These are phyloP conservation scores for Alouatta palliata DNA, from an alignment of 2,113 vertebrate genomes.

Conservation along the genomic window DNA sequence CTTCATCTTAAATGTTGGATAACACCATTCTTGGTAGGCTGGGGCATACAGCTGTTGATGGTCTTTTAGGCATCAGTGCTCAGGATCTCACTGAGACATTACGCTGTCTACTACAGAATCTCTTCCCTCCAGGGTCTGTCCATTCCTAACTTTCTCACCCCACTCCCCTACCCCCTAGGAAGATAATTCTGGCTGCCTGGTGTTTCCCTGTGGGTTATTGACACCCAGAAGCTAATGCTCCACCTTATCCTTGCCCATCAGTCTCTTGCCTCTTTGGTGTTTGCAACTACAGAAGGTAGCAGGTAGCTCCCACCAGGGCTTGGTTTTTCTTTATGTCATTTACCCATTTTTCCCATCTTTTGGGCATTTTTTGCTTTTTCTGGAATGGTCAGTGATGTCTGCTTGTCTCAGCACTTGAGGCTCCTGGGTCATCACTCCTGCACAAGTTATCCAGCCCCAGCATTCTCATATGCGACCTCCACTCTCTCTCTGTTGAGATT, in stretches of 20 bases:
- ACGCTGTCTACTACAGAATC: neutral
- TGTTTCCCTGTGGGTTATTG: neutral
- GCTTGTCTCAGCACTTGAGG: neutral
- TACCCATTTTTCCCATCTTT: neutral
- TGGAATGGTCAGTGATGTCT: neutral
- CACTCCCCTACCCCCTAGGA: rapidly evolving
- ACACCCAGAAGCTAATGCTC: neutral
- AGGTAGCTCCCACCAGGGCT: neutral
- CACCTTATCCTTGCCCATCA: neutral
- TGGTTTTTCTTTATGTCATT: neutral
- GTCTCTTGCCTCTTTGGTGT: neutral
- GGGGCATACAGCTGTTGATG: neutral
- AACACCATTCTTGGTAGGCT: neutral
- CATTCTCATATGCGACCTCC: neutral
- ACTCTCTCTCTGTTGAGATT: neutral
- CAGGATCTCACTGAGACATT: neutral
- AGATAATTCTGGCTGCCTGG: neutral
- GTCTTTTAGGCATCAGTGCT: neutral
- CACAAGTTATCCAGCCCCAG: too few relatives aligned
- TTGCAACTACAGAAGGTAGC: neutral
- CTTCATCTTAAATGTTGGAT: neutral
- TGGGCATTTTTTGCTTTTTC: neutral
- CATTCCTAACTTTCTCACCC: neutral
- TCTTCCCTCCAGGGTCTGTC: neutral
- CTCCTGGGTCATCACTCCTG: neutral